Base-by-base conservation (phyloP, 2,888 invertebrate genomes). In the Chaitophorus viminalis region DNA sequence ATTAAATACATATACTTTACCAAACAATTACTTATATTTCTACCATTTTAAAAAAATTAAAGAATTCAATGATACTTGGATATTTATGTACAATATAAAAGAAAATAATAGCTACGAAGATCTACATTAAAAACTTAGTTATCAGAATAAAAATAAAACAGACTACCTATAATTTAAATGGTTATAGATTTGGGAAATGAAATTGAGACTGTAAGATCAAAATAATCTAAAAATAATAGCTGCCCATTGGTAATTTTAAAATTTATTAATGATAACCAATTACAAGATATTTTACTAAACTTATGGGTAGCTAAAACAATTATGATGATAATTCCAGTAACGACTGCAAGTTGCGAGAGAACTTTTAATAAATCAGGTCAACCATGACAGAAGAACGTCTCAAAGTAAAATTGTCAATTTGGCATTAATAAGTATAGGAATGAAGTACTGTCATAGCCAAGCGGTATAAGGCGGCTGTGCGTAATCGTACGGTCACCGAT, bases 141-240 rank as follows among this genome's bases (percentile, higher is more conserved):
- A n/a, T n/a, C n/a, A n/a, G n/a, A n/a, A n/a, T n/a, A n/a, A n/a
- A n/a, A n/a, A n/a, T n/a, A n/a, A 36, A n/a, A 9, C 18, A 36
- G 21, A 6, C 36, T 36, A 21, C 33, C 8, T 74, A 21, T 21
- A 36, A 74, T 74, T 36, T 74, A 21, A 74, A 74, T 36, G 36
- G 21, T n/a, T 74, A 74, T 74, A 74, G 72, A 36, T 74, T 74
- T 74, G 36, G 33, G 72, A 36, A 74, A 74, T 74, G 72, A 36
- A 74, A 74, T 74, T 74, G 36, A 74, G 6, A 74, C 6, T 74
- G 25, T 74, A 36, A 74, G 74, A 74, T 74, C 74, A 74, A 36
- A 36, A 25, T 25, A 74, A 33, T 74, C 74, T 36, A 74, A 74
- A 74, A 74, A 33, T 36, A 36, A 74, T 74, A 74, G 74, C 25